These are phyloP conservation scores for Sebastes vulpes DNA, from an alignment of 2,797 vertebrate species.

Conservation along the genomic window DNA sequence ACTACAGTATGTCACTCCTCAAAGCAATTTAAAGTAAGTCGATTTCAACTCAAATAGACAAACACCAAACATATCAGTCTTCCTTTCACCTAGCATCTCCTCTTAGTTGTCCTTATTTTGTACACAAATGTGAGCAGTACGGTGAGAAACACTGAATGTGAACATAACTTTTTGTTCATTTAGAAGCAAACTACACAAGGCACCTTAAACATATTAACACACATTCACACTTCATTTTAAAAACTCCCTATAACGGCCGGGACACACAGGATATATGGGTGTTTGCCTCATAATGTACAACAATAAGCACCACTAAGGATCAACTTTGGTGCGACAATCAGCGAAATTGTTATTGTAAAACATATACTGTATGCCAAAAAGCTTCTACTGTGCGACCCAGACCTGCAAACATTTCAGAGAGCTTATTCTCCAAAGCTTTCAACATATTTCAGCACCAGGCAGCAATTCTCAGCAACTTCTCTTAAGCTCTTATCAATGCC, in stretches of 20 bases:
- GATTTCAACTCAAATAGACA: background rate
- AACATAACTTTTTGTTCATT: background rate
- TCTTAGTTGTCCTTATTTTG: background rate
- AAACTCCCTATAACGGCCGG: background rate
- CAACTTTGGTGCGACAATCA: background rate
- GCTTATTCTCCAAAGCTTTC: background rate
- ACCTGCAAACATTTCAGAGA: background rate
- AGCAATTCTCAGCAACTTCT: constrained; percentile 2
- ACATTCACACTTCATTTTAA: background rate
- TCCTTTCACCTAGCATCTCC: background rate
- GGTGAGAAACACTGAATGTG: background rate
- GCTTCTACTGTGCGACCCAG: background rate
- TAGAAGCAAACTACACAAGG: background rate
- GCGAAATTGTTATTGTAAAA: background rate
- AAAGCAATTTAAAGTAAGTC: constrained; percentile 3
- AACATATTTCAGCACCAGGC: background rate
- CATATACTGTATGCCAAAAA: background rate
- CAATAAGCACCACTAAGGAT: background rate
- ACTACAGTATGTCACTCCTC: constrained; percentile 11
- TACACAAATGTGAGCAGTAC: background rate
- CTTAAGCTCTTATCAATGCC: background rate
- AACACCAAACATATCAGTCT: background rate
- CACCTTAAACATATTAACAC: background rate
- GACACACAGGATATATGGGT: background rate
- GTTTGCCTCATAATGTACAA: background rate